Evolutionary conservation across 2,797 vertebrate genomes (phyloP).

Genomic region (Centroberyx gerrardi): DNA sequence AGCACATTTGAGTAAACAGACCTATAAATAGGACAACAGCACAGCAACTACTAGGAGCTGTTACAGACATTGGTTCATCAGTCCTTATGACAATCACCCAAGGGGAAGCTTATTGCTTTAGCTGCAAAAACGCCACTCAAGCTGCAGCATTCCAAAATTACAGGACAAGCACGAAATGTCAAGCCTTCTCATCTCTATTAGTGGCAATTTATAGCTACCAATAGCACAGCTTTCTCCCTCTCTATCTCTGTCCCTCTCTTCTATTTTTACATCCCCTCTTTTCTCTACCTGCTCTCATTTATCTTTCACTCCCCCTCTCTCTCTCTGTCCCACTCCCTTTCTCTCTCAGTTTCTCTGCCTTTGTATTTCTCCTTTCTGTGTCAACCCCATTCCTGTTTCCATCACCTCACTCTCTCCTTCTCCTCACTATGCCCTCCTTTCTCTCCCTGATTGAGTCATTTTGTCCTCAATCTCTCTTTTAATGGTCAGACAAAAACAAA

Average conservation of each 20-base stretch:
- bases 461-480: constrained; percentile 65
- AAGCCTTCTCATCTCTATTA: constrained; percentile 83
- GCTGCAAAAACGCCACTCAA: constrained; percentile 76
- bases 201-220: constrained; percentile 86
- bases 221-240: constrained; percentile 75
- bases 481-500: constrained; percentile 68
- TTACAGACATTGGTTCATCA: constrained; percentile 80
- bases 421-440: constrained; percentile 74
- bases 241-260: constrained; percentile 78
- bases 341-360: constrained; percentile 70
- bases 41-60: constrained; percentile 79
- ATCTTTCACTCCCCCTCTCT: constrained; percentile 79
- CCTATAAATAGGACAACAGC: constrained; percentile 83
- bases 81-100: constrained; percentile 78
- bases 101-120: constrained; percentile 79
- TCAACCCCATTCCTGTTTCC: constrained; percentile 78
- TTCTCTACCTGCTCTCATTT: constrained; percentile 84
- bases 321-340: constrained; percentile 69
- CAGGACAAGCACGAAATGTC: constrained; percentile 83
- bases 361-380: constrained; percentile 83
- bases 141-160: constrained; percentile 80
- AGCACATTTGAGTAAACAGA: constrained; percentile 76
- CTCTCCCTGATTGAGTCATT: constrained; percentile 73
- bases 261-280: constrained; percentile 82
- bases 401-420: constrained; percentile 74